Percentiles rank a stretch among this genome's conserved stretches.
Evolutionary conservation across 2,113 vertebrate genomes (phyloP).

Genomic region (Oncorhynchus masou): DNA sequence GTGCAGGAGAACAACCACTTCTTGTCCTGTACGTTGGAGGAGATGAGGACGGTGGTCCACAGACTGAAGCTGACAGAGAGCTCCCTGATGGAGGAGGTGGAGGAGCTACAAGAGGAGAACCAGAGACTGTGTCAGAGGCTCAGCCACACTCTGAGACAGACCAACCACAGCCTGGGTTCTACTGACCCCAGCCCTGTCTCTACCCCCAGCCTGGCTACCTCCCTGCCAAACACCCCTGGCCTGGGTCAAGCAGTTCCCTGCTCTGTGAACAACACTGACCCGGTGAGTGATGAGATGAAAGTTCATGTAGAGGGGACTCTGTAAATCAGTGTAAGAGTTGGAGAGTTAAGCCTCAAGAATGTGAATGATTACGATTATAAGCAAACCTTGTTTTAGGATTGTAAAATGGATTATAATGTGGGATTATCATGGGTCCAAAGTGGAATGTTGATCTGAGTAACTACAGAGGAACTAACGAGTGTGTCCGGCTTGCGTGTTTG

Average conservation of each 20-base stretch:
- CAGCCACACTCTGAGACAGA: slow-evolving; percentile 17
- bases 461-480: neutral
- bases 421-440: too few species aligned
- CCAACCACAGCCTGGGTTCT: neutral
- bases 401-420: too few species aligned
- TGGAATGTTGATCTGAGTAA: too few species aligned
- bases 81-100: slow-evolving; percentile 63
- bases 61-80: slow-evolving; percentile 72
- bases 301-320: neutral
- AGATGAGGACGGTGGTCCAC: slow-evolving; percentile 59
- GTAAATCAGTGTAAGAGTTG: neutral
- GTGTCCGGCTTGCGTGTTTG: neutral
- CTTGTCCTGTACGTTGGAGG: slow-evolving; percentile 70
- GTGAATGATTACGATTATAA: neutral
- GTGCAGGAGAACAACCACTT: slow-evolving; percentile 66
- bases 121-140: slow-evolving; percentile 56
- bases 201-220: slow-evolving; percentile 2
- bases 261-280: slow-evolving; percentile 11
- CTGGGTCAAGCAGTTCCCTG: neutral
- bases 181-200: neutral
- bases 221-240: neutral
- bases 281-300: slow-evolving; percentile 34
- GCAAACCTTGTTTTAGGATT: neutral
- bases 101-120: slow-evolving; percentile 73
- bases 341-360: neutral